phyloP scores from a whole-genome alignment of 2,888 invertebrate species.

The Xanthostigma xanthostigma region DNA sequence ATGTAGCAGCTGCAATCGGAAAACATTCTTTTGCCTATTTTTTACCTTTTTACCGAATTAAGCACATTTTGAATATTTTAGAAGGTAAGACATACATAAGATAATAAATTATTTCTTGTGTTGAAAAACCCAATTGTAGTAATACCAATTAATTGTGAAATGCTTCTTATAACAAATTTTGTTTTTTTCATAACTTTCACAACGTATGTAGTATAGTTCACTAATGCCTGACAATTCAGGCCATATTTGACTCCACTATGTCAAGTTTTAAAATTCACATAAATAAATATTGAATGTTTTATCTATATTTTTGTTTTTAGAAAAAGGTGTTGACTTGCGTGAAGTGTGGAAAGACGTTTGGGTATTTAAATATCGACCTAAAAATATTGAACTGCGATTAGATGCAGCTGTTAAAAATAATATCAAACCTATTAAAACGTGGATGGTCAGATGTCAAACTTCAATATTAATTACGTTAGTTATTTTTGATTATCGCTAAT shows the following conservation, averaged over 20 bases:
- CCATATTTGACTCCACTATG: too few species aligned
- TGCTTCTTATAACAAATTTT: background rate
- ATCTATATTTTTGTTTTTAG: slow-evolving; percentile 16
- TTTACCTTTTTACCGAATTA: slow-evolving; percentile 11
- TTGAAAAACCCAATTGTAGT: slow-evolving; percentile 1
- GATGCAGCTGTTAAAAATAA: slow-evolving; percentile 21
- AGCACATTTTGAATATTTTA: slow-evolving; percentile 11
- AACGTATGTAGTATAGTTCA: background rate
- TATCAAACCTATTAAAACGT: slow-evolving; percentile 27
- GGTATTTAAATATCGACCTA: slow-evolving; percentile 26
- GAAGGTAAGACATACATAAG: slow-evolving; percentile 6
- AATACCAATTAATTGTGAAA: background rate
- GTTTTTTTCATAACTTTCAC: background rate
- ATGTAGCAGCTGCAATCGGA: slow-evolving; percentile 15
- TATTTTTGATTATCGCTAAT: background rate
- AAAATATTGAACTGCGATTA: slow-evolving; percentile 22
- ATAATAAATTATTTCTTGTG: background rate
- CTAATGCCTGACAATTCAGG: too few species aligned
- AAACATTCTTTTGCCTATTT: slow-evolving; percentile 13
- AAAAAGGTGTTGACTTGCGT: slow-evolving; percentile 21
- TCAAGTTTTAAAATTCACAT: slow-evolving; percentile 8
- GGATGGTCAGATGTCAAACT: slow-evolving; percentile 30
- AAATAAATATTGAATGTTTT: background rate
- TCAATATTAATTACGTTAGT: slow-evolving; percentile 25
- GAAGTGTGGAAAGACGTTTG: slow-evolving; percentile 29